Percentiles rank a stretch among this genome's conserved stretches.
Conservation (phyloP, 2,888 invertebrate species). For the Drosophila fulvimacula region DNA sequence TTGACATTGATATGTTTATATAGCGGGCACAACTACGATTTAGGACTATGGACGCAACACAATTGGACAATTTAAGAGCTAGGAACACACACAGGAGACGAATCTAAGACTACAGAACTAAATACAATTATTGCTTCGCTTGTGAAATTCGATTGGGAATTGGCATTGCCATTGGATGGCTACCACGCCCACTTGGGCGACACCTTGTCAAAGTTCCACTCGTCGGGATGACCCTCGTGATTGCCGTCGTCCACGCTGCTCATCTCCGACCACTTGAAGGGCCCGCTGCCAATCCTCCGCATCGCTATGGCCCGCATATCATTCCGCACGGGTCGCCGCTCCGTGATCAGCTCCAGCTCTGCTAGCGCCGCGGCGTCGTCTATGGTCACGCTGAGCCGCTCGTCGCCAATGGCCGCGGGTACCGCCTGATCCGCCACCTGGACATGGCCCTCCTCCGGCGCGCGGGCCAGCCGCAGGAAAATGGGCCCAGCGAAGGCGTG, state of each 20-base stretch:
- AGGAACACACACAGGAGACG: conserved; percentile 63
- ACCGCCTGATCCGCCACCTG: conserved; percentile 27
- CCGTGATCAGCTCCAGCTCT: conserved; percentile 82
- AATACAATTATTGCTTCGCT: conserved; percentile 45
- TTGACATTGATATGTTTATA: conserved; percentile 37
- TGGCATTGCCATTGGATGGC: conserved; percentile 9
- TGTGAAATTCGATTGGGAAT: conserved; percentile 61
- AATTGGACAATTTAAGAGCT: conserved; percentile 47
- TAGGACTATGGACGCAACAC: conserved; percentile 70
- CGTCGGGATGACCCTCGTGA: conserved; percentile 84
- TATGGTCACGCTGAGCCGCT: conserved; percentile 77
- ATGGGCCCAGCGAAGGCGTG: conserved; percentile 84
- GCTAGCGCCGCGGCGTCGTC: conserved; percentile 81
- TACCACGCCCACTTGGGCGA: conserved; percentile 84
- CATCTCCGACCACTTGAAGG: conserved; percentile 83
- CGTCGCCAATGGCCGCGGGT: conserved; percentile 75
- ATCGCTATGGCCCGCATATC: conserved; percentile 83
- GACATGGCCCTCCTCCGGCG: conserved; percentile 19
- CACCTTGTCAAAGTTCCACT: conserved; percentile 84
- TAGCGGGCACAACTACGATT: conserved; percentile 38
- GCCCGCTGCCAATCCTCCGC: conserved; percentile 74
- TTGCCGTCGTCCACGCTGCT: conserved; percentile 71
- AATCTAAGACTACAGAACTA: conserved; percentile 28
- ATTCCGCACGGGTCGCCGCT: conserved; percentile 82
- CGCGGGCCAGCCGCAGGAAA: conserved; percentile 72